These are phyloP conservation scores for Glaucidium brasilianum DNA, from an alignment of 2,113 vertebrate genomes.

Conservation along the genomic window DNA sequence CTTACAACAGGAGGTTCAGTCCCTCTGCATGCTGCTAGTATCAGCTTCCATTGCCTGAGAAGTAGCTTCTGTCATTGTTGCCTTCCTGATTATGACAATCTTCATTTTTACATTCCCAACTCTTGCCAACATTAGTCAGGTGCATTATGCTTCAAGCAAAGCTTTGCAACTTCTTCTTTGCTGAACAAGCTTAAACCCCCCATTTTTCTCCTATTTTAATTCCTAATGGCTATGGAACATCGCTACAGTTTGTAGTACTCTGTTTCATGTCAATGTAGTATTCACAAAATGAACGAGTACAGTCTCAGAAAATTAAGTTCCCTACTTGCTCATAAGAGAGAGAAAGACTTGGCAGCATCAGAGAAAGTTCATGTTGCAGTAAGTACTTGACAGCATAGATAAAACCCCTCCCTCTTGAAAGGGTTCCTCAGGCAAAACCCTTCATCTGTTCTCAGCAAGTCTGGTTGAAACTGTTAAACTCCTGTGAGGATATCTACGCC, in stretches of 20 bases:
- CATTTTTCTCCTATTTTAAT: background rate
- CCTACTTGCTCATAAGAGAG: background rate
- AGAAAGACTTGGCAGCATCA: background rate
- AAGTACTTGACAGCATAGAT: background rate
- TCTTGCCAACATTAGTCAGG: background rate
- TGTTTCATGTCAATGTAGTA: background rate
- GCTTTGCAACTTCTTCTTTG: background rate
- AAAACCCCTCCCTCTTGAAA: background rate
- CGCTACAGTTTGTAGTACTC: background rate
- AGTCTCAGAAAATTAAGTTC: background rate
- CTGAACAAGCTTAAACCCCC: conserved; percentile 37
- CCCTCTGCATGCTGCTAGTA: background rate
- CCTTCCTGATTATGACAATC: background rate
- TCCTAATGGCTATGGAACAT: background rate
- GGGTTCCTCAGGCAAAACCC: background rate
- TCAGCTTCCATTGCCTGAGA: background rate
- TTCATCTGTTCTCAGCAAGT: background rate
- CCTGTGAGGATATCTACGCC: background rate
- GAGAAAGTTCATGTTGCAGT: background rate
- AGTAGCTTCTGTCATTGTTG: background rate
- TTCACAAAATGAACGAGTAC: background rate
- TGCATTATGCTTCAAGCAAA: background rate
- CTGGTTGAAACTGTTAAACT: background rate
- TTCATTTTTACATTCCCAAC: background rate
- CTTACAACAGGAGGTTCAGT: background rate